Evolutionary conservation across 1,140 invertebrate species (phyloP).

Genomic region (Anastrepha obliqua): DNA sequence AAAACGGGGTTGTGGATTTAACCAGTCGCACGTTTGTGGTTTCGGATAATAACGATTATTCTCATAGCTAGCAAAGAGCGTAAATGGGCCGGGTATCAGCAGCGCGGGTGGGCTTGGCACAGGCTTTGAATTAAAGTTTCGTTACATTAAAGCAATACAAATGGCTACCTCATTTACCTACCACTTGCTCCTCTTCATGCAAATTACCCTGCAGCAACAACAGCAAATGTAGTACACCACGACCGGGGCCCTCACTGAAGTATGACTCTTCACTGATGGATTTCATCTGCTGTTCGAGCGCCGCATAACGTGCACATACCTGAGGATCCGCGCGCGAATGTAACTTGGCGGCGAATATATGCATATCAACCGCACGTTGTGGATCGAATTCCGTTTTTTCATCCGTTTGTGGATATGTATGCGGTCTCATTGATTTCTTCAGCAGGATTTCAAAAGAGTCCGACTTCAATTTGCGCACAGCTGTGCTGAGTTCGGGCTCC

Average conservation of each 20-base stretch:
- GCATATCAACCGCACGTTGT: slow-evolving; percentile 53
- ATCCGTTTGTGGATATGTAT: not conserved
- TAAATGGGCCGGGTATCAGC: slow-evolving; percentile 59
- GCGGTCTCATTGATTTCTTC: slow-evolving; percentile 55
- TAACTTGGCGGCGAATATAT: slow-evolving; percentile 56
- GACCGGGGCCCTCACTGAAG: slow-evolving; percentile 48
- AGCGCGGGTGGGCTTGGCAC: slow-evolving; percentile 38
- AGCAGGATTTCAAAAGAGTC: slow-evolving; percentile 58
- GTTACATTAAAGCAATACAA: slow-evolving; percentile 11
- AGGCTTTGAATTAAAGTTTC: slow-evolving; percentile 34
- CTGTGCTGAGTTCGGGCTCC: slow-evolving; percentile 13
- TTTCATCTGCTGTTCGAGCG: slow-evolving; percentile 54
- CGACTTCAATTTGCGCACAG: slow-evolving; percentile 54
- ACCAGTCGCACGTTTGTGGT: not conserved
- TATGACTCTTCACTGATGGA: slow-evolving; percentile 48
- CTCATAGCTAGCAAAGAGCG: slow-evolving; percentile 54
- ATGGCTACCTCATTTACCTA: not conserved
- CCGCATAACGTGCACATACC: slow-evolving; percentile 16
- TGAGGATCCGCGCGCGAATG: slow-evolving; percentile 47
- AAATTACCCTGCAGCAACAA: slow-evolving; percentile 46
- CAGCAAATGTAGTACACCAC: slow-evolving; percentile 54
- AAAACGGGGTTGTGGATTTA: slow-evolving; percentile 34
- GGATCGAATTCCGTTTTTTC: slow-evolving; percentile 54
- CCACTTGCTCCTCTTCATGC: slow-evolving; percentile 51
- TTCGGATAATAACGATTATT: slow-evolving; percentile 57